Conservation (phyloP, 2,113 vertebrate species). For the Entelurus aequoreus region DNA sequence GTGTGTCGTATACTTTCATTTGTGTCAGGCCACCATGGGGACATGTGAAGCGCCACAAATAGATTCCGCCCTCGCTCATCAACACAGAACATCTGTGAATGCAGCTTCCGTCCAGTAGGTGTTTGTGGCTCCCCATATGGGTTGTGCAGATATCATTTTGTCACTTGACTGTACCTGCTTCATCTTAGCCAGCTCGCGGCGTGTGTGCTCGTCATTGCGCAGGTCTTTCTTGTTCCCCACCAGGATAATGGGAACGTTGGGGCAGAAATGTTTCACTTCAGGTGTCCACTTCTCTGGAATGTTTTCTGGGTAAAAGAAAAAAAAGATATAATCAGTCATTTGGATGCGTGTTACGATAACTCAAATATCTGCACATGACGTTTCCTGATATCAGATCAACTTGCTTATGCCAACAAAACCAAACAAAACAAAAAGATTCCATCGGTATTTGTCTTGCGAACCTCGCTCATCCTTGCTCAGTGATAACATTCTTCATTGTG, state of each 20-base stretch:
- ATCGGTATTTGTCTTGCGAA: not conserved
- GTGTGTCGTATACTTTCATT: too few species aligned
- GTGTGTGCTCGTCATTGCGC: slow-evolving; percentile 96
- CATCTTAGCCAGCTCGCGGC: slow-evolving; percentile 97
- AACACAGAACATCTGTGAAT: too few species aligned
- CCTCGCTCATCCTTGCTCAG: not conserved
- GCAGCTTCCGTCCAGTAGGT: too few species aligned
- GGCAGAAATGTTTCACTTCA: slow-evolving; percentile 98
- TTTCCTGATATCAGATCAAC: not conserved
- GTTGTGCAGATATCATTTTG: too few species aligned
- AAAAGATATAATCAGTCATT: not conserved
- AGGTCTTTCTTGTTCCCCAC: slow-evolving; percentile 99
- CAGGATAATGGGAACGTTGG: slow-evolving; percentile 97
- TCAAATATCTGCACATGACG: not conserved
- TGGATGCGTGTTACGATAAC: not conserved
- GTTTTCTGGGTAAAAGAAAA: slow-evolving; percentile 78
- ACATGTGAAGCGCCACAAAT: too few species aligned
- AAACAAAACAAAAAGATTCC: not conserved
- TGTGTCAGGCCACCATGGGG: too few species aligned
- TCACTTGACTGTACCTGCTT: slow-evolving; percentile 81
- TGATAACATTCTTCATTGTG: not conserved
- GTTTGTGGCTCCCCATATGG: too few species aligned
- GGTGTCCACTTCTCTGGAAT: slow-evolving; percentile 99
- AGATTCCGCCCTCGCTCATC: too few species aligned
- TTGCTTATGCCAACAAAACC: not conserved